phyloP scores from a whole-genome alignment of 2,797 vertebrate species.

The Pseudochirops corinnae region DNA sequence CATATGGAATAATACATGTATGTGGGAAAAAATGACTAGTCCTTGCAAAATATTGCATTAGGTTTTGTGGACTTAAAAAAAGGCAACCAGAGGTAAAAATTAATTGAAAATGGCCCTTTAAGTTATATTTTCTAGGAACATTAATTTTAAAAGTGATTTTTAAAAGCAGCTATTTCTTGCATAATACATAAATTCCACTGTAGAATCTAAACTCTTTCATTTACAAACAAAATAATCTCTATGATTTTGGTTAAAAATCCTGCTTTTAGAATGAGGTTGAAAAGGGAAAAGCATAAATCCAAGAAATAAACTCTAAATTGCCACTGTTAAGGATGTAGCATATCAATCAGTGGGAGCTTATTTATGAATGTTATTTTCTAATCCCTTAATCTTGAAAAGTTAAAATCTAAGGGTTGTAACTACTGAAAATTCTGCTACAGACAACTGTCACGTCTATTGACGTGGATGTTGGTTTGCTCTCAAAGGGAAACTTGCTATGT shows the following conservation, averaged over 20 bases:
- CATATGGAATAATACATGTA: not conserved
- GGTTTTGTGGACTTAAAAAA: not conserved
- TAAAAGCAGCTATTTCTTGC: not conserved
- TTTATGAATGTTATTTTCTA: not conserved
- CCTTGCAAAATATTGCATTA: not conserved
- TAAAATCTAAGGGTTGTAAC: not conserved
- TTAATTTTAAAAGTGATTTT: not conserved
- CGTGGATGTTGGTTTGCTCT: not conserved
- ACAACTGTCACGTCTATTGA: not conserved
- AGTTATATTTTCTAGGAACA: not conserved
- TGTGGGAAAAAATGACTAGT: not conserved
- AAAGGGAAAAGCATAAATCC: not conserved
- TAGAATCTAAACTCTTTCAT: rapidly evolving
- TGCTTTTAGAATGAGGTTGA: rapidly evolving
- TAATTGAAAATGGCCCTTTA: not conserved
- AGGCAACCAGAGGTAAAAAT: not conserved
- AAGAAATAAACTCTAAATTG: not conserved
- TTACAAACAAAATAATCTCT: rapidly evolving
- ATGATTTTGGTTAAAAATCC: not conserved
- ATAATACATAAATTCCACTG: not conserved
- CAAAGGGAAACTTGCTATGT: not conserved
- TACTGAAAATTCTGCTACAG: not conserved
- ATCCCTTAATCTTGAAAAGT: not conserved
- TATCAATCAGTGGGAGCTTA: not conserved
- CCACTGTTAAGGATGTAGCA: rapidly evolving